These are phyloP conservation scores for Apantesis nais DNA, from an alignment of 2,888 invertebrate species.

Conservation along the genomic window DNA sequence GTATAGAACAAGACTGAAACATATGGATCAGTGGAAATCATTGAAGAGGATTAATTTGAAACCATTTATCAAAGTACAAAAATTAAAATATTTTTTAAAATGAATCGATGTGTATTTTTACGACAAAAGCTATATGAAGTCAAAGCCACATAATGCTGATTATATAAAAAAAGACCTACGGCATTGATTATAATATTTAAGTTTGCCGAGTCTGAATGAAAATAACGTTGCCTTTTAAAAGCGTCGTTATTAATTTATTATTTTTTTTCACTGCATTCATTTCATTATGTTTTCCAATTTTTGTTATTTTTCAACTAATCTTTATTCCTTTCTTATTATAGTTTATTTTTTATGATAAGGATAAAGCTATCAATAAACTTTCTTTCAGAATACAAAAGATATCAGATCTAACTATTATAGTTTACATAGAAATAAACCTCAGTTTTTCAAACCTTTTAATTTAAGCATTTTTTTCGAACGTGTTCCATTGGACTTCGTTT, in stretches of 20 bases:
- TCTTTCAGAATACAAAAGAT: background rate
- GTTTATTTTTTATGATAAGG: too few species aligned
- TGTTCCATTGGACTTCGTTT: too few species aligned
- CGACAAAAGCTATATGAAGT: background rate
- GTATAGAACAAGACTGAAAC: background rate
- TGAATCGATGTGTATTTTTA: background rate
- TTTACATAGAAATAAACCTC: background rate
- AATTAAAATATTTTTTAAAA: background rate
- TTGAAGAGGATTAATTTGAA: too few species aligned
- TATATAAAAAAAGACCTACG: too few species aligned
- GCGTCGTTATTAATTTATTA: too few species aligned
- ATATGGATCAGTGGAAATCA: background rate
- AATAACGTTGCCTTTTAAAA: background rate
- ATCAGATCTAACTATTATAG: background rate
- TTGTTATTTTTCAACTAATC: too few species aligned
- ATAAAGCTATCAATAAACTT: background rate
- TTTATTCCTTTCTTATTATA: too few species aligned
- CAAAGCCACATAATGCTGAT: background rate
- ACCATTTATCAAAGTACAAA: too few species aligned
- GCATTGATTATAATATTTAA: background rate
- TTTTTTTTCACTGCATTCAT: too few species aligned
- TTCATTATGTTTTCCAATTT: too few species aligned
- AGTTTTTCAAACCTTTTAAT: background rate
- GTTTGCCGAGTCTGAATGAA: background rate
- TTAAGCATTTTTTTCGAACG: background rate